Conservation (phyloP, 2,888 invertebrate genomes). For the Tortrix viridana region DNA sequence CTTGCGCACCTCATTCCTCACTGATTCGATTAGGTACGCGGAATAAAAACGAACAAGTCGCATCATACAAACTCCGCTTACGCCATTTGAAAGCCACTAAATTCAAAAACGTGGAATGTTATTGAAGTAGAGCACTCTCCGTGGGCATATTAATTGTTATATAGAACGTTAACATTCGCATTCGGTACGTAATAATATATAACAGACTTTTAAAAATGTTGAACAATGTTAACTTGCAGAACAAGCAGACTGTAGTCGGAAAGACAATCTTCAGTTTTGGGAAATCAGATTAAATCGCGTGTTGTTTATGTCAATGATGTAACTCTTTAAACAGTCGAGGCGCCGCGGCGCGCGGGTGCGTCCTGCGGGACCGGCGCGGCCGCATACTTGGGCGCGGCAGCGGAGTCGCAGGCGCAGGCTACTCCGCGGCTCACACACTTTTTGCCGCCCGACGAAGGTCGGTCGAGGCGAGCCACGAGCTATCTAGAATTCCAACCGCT, state of each 20-base stretch:
- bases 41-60: slow-evolving; percentile 30
- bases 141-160: slow-evolving; percentile 7
- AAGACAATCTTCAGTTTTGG: slow-evolving; percentile 2
- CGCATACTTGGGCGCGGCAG: slow-evolving; percentile 68
- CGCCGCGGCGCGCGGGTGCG: slow-evolving; percentile 15
- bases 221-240: slow-evolving; percentile 8
- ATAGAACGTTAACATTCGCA: slow-evolving; percentile 10
- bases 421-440: slow-evolving; percentile 57
- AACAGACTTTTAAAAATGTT: slow-evolving; percentile 1
- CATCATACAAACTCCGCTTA: slow-evolving; percentile 20
- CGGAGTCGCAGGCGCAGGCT: slow-evolving; percentile 61
- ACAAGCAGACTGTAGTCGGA: background rate
- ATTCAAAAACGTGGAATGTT: slow-evolving; percentile 18
- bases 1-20: slow-evolving; percentile 24
- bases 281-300: slow-evolving; percentile 14
- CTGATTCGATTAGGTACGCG: slow-evolving; percentile 37
- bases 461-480: slow-evolving; percentile 75
- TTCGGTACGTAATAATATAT: slow-evolving; percentile 1
- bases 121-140: slow-evolving; percentile 20
- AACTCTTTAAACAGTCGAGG: slow-evolving; percentile 19
- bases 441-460: slow-evolving; percentile 68
- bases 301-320: slow-evolving; percentile 24
- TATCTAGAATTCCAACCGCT: slow-evolving; percentile 80
- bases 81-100: slow-evolving; percentile 20
- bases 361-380: slow-evolving; percentile 48